A percentile compares a stretch with the other conserved stretches of the same genome.
Evolutionary conservation across 2,113 vertebrate species (phyloP).

Genomic region (Spermophilus dauricus): DNA sequence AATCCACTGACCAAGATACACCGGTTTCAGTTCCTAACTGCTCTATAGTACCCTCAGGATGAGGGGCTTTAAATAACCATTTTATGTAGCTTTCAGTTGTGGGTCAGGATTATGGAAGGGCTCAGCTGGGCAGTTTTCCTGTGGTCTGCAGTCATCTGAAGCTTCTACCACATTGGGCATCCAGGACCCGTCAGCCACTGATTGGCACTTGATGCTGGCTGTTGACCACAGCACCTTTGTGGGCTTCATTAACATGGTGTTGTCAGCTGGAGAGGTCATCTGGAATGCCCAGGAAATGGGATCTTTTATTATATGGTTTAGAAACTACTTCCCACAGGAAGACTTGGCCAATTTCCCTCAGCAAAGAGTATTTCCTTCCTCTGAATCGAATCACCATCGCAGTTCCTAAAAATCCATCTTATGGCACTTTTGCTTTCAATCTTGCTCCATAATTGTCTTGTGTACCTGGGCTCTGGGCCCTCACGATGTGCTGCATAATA

Average conservation of each 20-base stretch:
- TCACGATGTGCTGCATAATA: not conserved
- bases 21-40: not conserved
- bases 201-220: not conserved
- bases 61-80: not conserved
- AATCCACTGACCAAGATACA: not conserved
- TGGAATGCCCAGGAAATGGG: not conserved
- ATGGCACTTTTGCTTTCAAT: not conserved
- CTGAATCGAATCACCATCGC: not conserved
- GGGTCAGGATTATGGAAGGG: not conserved
- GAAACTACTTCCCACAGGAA: not conserved
- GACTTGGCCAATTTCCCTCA: not conserved
- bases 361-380: not conserved
- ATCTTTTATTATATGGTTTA: not conserved
- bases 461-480: not conserved
- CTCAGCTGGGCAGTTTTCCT: not conserved
- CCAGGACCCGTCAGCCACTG: not conserved
- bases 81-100: not conserved
- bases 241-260: not conserved
- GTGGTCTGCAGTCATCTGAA: not conserved
- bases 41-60: not conserved
- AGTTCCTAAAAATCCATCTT: not conserved
- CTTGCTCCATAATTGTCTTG: not conserved
- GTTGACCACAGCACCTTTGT: not conserved
- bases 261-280: not conserved
- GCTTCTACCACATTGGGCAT: fast-evolving